Evolutionary conservation across 2,113 vertebrate genomes (phyloP), one percentile per base, ranked within the genome.

Genomic region (Murina feae): DNA sequence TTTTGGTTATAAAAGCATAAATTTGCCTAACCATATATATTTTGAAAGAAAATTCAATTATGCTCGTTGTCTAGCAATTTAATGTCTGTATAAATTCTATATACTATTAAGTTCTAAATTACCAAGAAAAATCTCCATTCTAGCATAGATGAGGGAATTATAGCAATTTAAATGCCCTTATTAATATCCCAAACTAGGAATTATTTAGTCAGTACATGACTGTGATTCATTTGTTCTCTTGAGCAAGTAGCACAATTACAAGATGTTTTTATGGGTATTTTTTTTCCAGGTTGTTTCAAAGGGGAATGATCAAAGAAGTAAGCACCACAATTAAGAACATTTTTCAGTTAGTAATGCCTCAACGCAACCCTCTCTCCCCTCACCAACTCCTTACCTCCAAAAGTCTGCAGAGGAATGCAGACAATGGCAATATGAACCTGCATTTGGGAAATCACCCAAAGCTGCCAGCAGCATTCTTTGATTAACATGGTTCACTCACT

Each of bases 221-320:
- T 96, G 82, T 23, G 42, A 95, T 87, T 96, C 66, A 81, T 94
- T 97, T 82, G 6, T n/a, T 95, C 72, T 95, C 63, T 44, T 71
- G 51, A 51, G 82, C 65, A 60, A 87, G 93, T 3, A 66, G 72
- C 49, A 81, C 89, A 93, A 72, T 88, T 10, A 1, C 6, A 94
- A 37, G 53, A 30, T 76, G 68, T 58, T 25, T 58, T 17, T 58
- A 25, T 37, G 30, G 9, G 20, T 42, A n/a, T 53, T 60, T 66
- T 51, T 78, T 63, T 68, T 96, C 35, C 42, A 68, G n/a, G 47
- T 30, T n/a, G 9, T 95, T 93, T 42, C 86, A 94, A 74, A 89
- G 72, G 23, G 79, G 89, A 96, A 55, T 80, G 90, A 69, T 80
- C 51, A 51, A 72, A 95, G 66, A 94, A 65, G 6, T 11, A 69